phyloP scores from a whole-genome alignment of 2,888 invertebrate species.

The Scaptomyza parva region DNA sequence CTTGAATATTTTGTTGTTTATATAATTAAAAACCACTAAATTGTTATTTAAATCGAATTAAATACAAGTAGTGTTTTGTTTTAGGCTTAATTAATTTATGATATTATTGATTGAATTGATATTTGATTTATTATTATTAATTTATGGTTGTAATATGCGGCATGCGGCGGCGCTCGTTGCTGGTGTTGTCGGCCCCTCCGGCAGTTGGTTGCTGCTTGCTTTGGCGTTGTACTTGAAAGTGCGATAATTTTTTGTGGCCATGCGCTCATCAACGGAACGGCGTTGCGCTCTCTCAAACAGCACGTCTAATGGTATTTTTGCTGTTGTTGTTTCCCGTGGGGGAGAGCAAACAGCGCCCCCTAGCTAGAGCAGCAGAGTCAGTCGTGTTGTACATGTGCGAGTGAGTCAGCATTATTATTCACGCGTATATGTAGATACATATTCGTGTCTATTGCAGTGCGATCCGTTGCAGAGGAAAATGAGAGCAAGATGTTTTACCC shows the following conservation, averaged over 20 bases:
- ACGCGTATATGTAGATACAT: slow-evolving; percentile 13
- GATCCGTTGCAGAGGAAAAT: slow-evolving; percentile 35
- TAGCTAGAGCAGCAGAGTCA: slow-evolving; percentile 23
- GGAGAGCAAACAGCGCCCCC: slow-evolving; percentile 48
- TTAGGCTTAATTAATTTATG: slow-evolving; percentile 22
- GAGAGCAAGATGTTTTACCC: slow-evolving; percentile 8
- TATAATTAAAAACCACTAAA: slow-evolving; percentile 69
- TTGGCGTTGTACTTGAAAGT: slow-evolving; percentile 77
- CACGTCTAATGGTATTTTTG: slow-evolving; percentile 22
- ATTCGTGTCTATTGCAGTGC: slow-evolving; percentile 34
- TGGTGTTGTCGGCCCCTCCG: slow-evolving; percentile 63
- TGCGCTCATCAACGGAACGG: slow-evolving; percentile 50
- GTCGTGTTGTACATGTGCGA: slow-evolving; percentile 62
- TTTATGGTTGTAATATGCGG: slow-evolving; percentile 43
- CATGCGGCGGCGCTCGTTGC: slow-evolving; percentile 51
- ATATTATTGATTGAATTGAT: slow-evolving; percentile 27
- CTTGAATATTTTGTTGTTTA: slow-evolving; percentile 40
- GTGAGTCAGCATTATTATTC: slow-evolving; percentile 56
- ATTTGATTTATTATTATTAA: slow-evolving; percentile 40
- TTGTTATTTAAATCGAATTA: slow-evolving; percentile 74
- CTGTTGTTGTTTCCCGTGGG: slow-evolving; percentile 25
- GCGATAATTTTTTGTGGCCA: slow-evolving; percentile 68
- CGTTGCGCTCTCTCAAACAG: slow-evolving; percentile 5
- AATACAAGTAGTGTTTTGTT: slow-evolving; percentile 68
- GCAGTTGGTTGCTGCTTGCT: slow-evolving; percentile 63